These are phyloP conservation scores for Mnemiopsis leidyi DNA, from an alignment of 37 sponge, comb jelly and placozoan species.

Conservation along the genomic window DNA sequence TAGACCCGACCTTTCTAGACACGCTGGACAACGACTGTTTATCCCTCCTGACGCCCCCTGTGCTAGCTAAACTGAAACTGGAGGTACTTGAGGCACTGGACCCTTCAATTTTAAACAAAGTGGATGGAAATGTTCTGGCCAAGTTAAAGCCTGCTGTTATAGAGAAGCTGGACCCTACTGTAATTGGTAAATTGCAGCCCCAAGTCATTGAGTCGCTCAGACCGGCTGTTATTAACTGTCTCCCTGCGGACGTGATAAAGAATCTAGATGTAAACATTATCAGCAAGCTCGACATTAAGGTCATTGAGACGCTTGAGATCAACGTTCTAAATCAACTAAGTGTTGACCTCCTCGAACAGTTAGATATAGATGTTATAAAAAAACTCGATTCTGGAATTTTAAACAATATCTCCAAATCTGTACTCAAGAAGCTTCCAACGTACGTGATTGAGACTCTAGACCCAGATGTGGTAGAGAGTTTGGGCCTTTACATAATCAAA, in stretches of 20 bases:
- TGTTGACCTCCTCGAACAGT: slow-evolving; percentile 12
- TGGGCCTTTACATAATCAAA: slow-evolving; percentile 39
- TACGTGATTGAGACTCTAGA: slow-evolving; percentile 44
- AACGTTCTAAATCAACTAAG: neutral
- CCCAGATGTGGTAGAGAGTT: neutral
- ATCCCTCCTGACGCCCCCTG: neutral
- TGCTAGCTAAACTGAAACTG: slow-evolving; percentile 15
- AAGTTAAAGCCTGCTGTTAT: neutral
- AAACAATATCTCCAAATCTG: neutral
- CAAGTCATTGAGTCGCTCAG: neutral
- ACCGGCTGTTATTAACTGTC: neutral
- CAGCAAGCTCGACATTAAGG: neutral
- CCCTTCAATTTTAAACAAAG: slow-evolving; percentile 13
- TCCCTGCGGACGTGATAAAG: slow-evolving; percentile 10
- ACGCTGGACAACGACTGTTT: slow-evolving; percentile 22
- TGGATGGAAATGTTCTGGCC: neutral
- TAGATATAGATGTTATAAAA: slow-evolving; percentile 51
- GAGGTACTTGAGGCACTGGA: neutral
- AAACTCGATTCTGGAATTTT: neutral
- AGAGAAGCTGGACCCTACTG: neutral
- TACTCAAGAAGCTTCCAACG: slow-evolving; percentile 11
- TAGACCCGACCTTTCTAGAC: neutral
- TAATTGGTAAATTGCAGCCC: neutral
- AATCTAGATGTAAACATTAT: slow-evolving; percentile 26
- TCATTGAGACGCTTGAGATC: slow-evolving; percentile 11